Evolutionary conservation across 2,797 vertebrate genomes (phyloP).

Genomic region (Semotilus atromaculatus): DNA sequence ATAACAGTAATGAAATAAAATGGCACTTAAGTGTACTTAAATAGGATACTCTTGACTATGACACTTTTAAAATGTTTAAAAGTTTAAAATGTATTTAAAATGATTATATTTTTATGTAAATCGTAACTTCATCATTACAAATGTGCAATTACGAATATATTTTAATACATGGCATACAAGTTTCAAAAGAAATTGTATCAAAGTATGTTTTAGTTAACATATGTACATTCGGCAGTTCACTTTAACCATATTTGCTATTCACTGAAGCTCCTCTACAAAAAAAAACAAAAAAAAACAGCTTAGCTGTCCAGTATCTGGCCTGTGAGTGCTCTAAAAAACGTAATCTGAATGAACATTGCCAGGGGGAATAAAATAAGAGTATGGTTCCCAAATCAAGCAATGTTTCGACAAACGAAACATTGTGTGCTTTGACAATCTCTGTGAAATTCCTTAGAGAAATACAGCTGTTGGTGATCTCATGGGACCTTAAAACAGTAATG

Average conservation of each 20-base stretch:
- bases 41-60: background rate
- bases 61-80: background rate
- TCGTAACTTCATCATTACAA: too few species aligned
- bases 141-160: too few species aligned
- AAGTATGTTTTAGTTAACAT: background rate
- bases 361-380: conserved; percentile 27
- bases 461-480: conserved; percentile 59
- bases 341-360: conserved; percentile 24
- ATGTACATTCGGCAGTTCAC: background rate
- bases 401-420: conserved; percentile 36
- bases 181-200: background rate
- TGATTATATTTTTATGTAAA: too few species aligned
- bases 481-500: conserved; percentile 57
- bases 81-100: too few species aligned
- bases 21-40: background rate
- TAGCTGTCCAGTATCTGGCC: conserved; percentile 10
- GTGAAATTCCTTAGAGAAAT: conserved; percentile 47
- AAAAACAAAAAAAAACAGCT: background rate
- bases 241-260: background rate
- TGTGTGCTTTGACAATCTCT: conserved; percentile 38
- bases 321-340: conserved; percentile 44
- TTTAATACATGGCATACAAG: too few species aligned
- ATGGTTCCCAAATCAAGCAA: conserved; percentile 36
- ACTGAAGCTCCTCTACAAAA: background rate
- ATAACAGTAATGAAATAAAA: background rate